Evolutionary conservation across 1,140 invertebrate genomes (phyloP), one percentile per base, ranked within the genome.

Genomic region (Drosophila sp.): DNA sequence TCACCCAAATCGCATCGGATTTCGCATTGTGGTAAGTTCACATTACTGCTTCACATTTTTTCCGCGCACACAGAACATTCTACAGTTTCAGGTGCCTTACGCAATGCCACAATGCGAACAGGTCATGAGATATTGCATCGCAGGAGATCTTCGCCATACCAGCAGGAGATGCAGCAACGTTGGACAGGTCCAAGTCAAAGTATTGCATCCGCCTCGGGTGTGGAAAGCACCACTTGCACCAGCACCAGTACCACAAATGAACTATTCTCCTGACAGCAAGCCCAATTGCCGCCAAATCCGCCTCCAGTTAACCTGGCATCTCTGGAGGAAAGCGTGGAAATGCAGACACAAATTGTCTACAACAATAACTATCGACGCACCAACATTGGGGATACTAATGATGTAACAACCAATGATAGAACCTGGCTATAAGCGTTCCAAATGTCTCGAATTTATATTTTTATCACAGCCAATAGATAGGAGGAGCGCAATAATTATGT

Each of bases 1-100:
- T 92, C 91, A 41, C 91, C 91, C 1, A 92, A 92, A 60, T 79
- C 72, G 61, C 91, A 84, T 67, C 87, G 91, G 44, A 90, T 90
- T 30, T 91, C 91, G 38, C 91, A 92, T 55, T 70, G 82, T 66
- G 91, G 91, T 92, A 79, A 83, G 89, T 67, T 32, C 11, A 10
- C n/a, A 7, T 11, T 17, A 1, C 10, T 40, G 1, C 25, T 3
- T 57, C 47, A 17, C 17, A 40, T 69, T 56, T 58, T 30, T 50
- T 1, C 27, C 25, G 2, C n/a, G 17, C 23, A 27, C 44, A 50
- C 7, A 50, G 3, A 7, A 11, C n/a, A 1, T 41, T 5, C 3
- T 29, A 29, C 11, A 5, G 8, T 35, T 5, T 1, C 27, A 87
- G 84, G 79, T 55, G 71, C 67, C 10, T 38, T 70, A 10, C 83